Percentiles rank a stretch among this genome's conserved stretches.
Conservation (phyloP, 2,888 invertebrate genomes). For the Drosophila leonis region DNA sequence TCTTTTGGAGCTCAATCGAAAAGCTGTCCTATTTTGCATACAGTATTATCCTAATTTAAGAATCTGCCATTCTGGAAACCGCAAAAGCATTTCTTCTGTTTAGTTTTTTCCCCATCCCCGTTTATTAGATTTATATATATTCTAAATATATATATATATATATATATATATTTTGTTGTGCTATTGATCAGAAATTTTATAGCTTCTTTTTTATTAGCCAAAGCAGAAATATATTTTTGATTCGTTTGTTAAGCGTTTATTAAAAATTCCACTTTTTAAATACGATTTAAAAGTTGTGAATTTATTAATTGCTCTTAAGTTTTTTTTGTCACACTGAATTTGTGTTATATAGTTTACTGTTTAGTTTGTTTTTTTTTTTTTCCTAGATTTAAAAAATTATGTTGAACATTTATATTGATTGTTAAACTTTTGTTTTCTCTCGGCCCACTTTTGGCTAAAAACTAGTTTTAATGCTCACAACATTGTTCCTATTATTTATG, state of each 20-base stretch:
- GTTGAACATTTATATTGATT: conserved; percentile 56
- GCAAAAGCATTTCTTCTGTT: conserved; percentile 49
- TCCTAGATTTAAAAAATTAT: conserved; percentile 36
- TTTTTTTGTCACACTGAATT: conserved; percentile 58
- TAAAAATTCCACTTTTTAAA: conserved; percentile 79
- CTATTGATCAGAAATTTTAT: conserved; percentile 80
- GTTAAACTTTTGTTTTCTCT: conserved; percentile 56
- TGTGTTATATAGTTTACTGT: conserved; percentile 55
- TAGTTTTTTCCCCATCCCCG: conserved; percentile 27
- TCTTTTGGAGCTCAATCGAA: conserved; percentile 51
- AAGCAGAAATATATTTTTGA: conserved; percentile 49
- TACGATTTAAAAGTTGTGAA: conserved; percentile 76
- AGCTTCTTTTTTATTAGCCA: conserved; percentile 78
- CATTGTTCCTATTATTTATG: conserved; percentile 62
- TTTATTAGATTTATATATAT: conserved; percentile 22
- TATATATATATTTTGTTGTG: conserved; percentile 63
- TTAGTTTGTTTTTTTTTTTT: conserved; percentile 39
- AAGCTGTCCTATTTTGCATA: conserved; percentile 48
- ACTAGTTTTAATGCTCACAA: conserved; percentile 52
- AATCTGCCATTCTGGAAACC: conserved; percentile 33
- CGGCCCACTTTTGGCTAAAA: conserved; percentile 24
- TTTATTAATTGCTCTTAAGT: conserved; percentile 47
- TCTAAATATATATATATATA: conserved; percentile 11
- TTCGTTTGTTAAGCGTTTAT: conserved; percentile 63
- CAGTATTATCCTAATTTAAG: conserved; percentile 28